Base-by-base conservation (phyloP, 2,888 invertebrate species). In the Globia sparganii region DNA sequence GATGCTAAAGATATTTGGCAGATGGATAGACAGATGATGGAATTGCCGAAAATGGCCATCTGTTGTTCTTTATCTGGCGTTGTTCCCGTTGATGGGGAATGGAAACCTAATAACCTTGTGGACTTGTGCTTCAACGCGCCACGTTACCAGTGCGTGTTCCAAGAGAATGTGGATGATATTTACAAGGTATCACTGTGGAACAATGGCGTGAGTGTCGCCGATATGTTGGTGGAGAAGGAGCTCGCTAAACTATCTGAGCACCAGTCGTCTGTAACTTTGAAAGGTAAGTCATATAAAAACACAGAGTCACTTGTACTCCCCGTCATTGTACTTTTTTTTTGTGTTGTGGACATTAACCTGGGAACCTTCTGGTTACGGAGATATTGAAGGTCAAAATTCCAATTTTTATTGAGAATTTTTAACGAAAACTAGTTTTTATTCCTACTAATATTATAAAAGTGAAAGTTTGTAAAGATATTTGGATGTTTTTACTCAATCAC, bases 1-100 rank as follows among this genome's bases (percentile, higher is more conserved):
- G 97, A 97, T 66, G 95, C 96, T 0, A 96, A 95, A 79, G 97
- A 98, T 87, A 97, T 98, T 40, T 98, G 98, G 97, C 97, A 97
- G 71, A 95, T 98, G 78, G 98, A 98, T 86, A 97, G 96, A 67
- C 97, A 97, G 79, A 97, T 98, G 80, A 96, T 97, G 92, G 95
- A 96, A 6, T 91, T 98, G 34, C 98, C 98, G 0, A 97, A 97
- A 72, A 98, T 98, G 97, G 98, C 98, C 0, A 94, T 98, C 0
- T 97, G 97, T 71, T 98, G 98, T 90, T 96, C 97, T 0, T 93
- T 98, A 71, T 94, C 96, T 56, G 97, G 97, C 56, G 97, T 98
- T 3, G 92, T 96, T 34, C 97, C 98, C 0, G 94, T 94, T 62
- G 97, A 96, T 9, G 97, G 97, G 0, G 95, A 93, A 78, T 98